A percentile compares a stretch with the other conserved stretches of the same genome.
phyloP scores from a whole-genome alignment of 2,113 vertebrate genomes.

The Tiliqua scincoides region DNA sequence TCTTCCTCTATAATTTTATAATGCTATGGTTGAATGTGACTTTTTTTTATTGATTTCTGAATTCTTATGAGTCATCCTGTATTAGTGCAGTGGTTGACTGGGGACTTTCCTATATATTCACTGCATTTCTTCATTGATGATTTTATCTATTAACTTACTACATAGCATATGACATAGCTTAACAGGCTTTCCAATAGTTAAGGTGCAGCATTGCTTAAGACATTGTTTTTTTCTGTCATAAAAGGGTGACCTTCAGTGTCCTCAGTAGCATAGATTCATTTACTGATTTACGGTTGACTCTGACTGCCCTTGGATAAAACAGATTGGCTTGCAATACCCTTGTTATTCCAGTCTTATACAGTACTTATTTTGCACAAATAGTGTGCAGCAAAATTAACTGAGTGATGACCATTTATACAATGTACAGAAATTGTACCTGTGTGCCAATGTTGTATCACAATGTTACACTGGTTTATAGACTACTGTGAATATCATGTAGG shows the following conservation, averaged over 20 bases:
- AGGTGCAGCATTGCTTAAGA: fast-evolving
- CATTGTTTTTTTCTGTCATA: neutral
- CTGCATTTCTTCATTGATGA: fast-evolving
- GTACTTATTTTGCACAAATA: fast-evolving
- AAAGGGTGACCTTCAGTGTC: fast-evolving
- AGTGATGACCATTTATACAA: neutral
- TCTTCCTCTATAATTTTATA: neutral
- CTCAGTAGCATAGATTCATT: fast-evolving
- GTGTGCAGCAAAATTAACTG: fast-evolving
- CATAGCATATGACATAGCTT: fast-evolving
- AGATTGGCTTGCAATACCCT: neutral
- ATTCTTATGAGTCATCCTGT: neutral
- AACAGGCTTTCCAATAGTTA: neutral
- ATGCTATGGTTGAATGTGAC: neutral
- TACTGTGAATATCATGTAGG: neutral
- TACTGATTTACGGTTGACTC: neutral
- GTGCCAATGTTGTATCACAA: fast-evolving
- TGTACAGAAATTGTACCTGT: fast-evolving
- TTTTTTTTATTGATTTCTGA: neutral
- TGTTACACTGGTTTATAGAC: neutral
- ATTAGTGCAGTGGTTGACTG: neutral
- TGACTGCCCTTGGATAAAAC: neutral
- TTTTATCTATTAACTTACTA: fast-evolving
- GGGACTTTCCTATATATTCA: neutral
- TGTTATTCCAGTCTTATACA: neutral